These are phyloP conservation scores for Meganola albula DNA, from an alignment of 2,888 invertebrate species.

Conservation along the genomic window DNA sequence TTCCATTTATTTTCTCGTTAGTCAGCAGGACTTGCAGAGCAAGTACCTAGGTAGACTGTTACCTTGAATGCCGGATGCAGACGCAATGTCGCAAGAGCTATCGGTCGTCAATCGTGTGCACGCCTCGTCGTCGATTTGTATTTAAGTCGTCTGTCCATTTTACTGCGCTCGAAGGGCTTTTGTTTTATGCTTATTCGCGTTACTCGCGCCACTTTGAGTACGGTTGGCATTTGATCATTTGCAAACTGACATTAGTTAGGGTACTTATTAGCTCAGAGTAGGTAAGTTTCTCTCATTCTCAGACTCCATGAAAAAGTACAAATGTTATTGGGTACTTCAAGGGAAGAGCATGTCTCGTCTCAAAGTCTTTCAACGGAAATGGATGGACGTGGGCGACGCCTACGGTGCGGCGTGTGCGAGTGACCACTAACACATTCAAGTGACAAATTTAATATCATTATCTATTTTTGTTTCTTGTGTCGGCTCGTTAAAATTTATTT, in stretches of 20 bases:
- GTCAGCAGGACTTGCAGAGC: conserved; percentile 55
- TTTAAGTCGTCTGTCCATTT: conserved; percentile 53
- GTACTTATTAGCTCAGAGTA: too few relatives aligned
- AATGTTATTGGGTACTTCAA: conserved; percentile 32
- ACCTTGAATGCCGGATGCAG: conserved; percentile 75
- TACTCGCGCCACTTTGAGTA: too few relatives aligned
- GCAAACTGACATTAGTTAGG: too few relatives aligned
- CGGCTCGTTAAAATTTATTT: conserved; percentile 33
- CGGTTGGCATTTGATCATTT: too few relatives aligned
- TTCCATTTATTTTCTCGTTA: conserved; percentile 26
- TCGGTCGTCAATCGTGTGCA: conserved; percentile 72
- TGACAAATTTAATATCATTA: conserved; percentile 58
- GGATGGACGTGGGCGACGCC: conserved; percentile 66
- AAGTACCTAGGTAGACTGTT: conserved; percentile 69
- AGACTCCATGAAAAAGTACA: conserved; percentile 31
- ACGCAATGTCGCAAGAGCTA: conserved; percentile 61
- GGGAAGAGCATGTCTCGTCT: conserved; percentile 47
- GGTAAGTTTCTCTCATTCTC: too few relatives aligned
- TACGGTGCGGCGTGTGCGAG: conserved; percentile 51
- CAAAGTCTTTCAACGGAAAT: conserved; percentile 55
- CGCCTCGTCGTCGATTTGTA: conserved; percentile 62
- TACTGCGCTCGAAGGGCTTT: conserved; percentile 61
- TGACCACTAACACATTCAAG: conserved; percentile 52
- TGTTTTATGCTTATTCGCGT: conserved; percentile 70
- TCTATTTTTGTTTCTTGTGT: conserved; percentile 49